A percentile compares a stretch with the other conserved stretches of the same genome.
Conservation (phyloP, 2,888 invertebrate species). For the Heliconius sara region DNA sequence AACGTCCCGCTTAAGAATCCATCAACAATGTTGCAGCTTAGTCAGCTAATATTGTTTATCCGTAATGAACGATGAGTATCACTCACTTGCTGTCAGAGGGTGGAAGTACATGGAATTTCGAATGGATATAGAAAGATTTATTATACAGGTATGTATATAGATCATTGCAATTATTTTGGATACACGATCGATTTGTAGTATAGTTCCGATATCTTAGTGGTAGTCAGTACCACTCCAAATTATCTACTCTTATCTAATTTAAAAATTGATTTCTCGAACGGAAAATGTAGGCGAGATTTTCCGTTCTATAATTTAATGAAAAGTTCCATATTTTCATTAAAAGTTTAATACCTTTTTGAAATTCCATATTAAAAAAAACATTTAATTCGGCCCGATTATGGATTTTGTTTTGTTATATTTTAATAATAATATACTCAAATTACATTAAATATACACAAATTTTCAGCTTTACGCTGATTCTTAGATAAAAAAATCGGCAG, state of each 20-base stretch:
- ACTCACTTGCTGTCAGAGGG: constrained; percentile 21
- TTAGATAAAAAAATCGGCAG: too few species aligned
- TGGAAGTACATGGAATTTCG: constrained; percentile 9
- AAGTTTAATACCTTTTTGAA: too few species aligned
- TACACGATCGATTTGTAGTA: background rate
- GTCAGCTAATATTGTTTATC: constrained; percentile 31
- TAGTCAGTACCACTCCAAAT: background rate
- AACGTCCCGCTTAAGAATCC: constrained; percentile 29
- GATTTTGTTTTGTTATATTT: background rate
- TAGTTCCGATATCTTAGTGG: background rate
- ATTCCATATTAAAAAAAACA: too few species aligned
- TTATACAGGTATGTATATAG: background rate
- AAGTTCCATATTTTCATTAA: too few species aligned
- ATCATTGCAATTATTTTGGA: background rate
- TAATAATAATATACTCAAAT: too few species aligned
- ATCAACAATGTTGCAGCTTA: constrained; percentile 30
- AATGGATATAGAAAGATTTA: background rate
- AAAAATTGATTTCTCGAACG: too few species aligned
- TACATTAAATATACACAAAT: too few species aligned
- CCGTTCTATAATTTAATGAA: background rate
- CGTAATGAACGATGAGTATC: constrained; percentile 28
- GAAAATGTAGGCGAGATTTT: background rate
- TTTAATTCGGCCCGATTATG: background rate
- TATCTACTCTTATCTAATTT: background rate
- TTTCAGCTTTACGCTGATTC: too few species aligned